Evolutionary conservation across 2,888 invertebrate genomes (phyloP).

Genomic region (Drosophila niveifrons): DNA sequence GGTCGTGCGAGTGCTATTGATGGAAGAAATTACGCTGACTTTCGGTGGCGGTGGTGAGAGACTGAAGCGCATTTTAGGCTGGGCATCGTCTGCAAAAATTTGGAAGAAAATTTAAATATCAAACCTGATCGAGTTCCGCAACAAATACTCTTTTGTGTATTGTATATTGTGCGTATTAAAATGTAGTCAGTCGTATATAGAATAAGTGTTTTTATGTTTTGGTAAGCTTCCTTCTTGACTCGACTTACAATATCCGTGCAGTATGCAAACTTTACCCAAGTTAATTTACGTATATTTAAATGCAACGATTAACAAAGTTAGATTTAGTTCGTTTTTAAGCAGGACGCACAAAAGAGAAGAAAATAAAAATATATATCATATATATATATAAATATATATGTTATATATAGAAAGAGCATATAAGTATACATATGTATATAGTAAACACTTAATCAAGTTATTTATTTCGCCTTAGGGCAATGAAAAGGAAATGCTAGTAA

Average conservation of each 20-base stretch:
- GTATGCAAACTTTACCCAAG: constrained; percentile 83
- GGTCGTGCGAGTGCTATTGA: constrained; percentile 39
- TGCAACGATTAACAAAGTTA: constrained; percentile 31
- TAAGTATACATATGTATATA: constrained; percentile 36
- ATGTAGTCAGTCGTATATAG: constrained; percentile 4
- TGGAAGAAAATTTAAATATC: constrained; percentile 27
- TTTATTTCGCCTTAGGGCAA: constrained; percentile 34
- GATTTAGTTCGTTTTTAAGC: constrained; percentile 47
- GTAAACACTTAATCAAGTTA: constrained; percentile 60
- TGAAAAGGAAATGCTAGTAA: constrained; percentile 59
- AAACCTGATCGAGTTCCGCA: background rate
- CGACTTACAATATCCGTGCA: constrained; percentile 84
- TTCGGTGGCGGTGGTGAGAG: constrained; percentile 82
- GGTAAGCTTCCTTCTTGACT: constrained; percentile 33
- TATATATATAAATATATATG: constrained; percentile 47
- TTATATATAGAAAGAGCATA: constrained; percentile 4
- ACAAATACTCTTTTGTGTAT: background rate
- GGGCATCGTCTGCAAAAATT: constrained; percentile 83
- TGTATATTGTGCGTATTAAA: background rate
- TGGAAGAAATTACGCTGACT: constrained; percentile 75
- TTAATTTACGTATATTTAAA: constrained; percentile 44
- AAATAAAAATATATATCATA: constrained; percentile 56
- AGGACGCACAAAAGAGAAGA: constrained; percentile 73
- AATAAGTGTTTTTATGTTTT: constrained; percentile 12
- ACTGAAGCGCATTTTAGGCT: constrained; percentile 85